Conservation (phyloP, 1,140 invertebrate genomes). For the Sitobion miscanthi region DNA sequence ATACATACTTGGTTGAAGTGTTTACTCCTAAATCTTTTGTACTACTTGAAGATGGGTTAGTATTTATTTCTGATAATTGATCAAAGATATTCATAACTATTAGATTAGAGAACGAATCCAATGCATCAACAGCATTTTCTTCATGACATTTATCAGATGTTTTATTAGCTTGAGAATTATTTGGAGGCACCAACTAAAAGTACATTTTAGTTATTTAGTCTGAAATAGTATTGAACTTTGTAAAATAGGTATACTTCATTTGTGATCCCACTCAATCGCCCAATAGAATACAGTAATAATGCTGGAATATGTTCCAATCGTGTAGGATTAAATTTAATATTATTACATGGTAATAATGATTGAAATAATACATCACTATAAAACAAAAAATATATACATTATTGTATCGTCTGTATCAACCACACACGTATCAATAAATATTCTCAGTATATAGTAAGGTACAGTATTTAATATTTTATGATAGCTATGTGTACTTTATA, state of each 20-base stretch:
- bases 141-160: not conserved
- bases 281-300: constrained; percentile 45
- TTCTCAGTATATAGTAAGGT: not conserved
- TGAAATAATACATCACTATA: constrained; percentile 47
- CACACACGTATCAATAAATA: not conserved
- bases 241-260: constrained; percentile 64
- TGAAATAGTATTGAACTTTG: constrained; percentile 59
- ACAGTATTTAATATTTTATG: not conserved
- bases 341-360: constrained; percentile 48
- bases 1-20: constrained; percentile 1
- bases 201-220: not conserved
- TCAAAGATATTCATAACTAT: constrained; percentile 67
- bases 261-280: constrained; percentile 65
- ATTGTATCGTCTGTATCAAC: not conserved
- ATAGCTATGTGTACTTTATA: not conserved
- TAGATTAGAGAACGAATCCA: constrained; percentile 64
- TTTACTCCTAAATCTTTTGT: constrained; percentile 25
- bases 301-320: constrained; percentile 28
- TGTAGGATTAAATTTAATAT: constrained; percentile 47
- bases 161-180: constrained; percentile 15
- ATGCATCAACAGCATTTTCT: constrained; percentile 29
- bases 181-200: constrained; percentile 39
- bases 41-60: constrained; percentile 54
- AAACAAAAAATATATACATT: not conserved
- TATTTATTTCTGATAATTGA: constrained; percentile 64